Evolutionary conservation across 2,797 vertebrate species (phyloP).

Genomic region (Sebastes alutus): DNA sequence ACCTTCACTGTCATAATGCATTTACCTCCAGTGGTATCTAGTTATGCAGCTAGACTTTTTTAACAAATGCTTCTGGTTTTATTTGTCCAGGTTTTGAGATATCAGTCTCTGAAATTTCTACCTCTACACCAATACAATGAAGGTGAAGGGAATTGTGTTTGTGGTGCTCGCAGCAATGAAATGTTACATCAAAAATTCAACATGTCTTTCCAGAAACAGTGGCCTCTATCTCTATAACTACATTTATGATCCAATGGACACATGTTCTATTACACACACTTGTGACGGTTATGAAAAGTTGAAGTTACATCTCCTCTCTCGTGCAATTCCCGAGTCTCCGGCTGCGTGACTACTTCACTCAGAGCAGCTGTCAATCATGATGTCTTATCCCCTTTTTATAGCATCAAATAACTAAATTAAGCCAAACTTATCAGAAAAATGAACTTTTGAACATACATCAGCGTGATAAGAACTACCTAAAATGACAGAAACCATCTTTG

Average conservation of each 20-base stretch:
- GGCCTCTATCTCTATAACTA: neutral
- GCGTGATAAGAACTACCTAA: no score
- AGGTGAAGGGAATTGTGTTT: neutral
- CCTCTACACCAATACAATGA: neutral
- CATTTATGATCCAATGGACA: no score
- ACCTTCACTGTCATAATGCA: neutral
- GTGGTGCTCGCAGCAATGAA: neutral
- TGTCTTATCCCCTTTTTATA: no score
- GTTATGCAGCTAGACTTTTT: neutral
- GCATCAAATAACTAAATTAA: no score
- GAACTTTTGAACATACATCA: rapidly evolving
- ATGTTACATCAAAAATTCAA: constrained; percentile 5
- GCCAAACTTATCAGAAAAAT: no score
- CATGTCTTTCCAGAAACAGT: neutral
- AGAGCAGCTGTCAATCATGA: no score
- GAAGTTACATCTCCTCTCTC: no score
- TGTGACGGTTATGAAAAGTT: no score
- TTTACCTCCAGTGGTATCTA: neutral
- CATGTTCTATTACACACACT: no score
- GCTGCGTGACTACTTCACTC: no score
- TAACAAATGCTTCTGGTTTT: neutral
- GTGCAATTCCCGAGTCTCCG: no score
- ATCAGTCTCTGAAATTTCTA: neutral
- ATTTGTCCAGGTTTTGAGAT: neutral
- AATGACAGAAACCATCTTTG: no score